Base-by-base conservation (phyloP, 1,140 invertebrate genomes). In the Coelopa frigida region DNA sequence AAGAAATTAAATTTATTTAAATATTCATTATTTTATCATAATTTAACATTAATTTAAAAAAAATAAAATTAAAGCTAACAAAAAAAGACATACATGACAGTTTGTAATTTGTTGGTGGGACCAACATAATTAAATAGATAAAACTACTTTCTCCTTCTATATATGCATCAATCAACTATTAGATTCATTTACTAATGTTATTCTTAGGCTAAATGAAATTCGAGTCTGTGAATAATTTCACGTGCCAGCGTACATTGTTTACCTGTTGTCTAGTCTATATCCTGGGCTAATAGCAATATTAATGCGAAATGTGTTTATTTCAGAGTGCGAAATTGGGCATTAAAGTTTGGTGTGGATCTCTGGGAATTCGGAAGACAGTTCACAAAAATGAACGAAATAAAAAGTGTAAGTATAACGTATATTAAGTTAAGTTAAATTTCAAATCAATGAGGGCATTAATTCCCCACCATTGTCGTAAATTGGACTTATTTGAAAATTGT, bases 311-410 rank as follows among this genome's bases (percentile, higher is more conserved):
- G 2, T 24, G 7, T 40, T 36, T 8, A 10, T 14, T 46, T 71
- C 77, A 91, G 89, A 77, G 85, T 92, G 45, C 85, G 87, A 70
- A 90, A 89, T 69, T 92, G 87, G 88, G 87, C 88, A 24, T 70
- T 90, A 47, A 88, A 87, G 72, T 89, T 91, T 63, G 89, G 88
- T 50, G 84, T 88, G 37, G 86, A 89, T 69, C 71, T 92, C 38
- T 92, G 87, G 86, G 85, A 89, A 70, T 89, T 88, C 58, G 87
- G 87, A 31, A 77, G 80, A 62, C 82, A 87, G 64, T 83, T 85
- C 60, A 92, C 88, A 21, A 87, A 87, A 75, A 87, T 89, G 81
- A 82, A 81, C 57, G 85, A 89, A 68, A 84, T 90, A 68, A 82
- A 88, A 75, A 82, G 78, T 72, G 87, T 89, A 76, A 85, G 80